These are phyloP conservation scores for Sminthurides bifidus DNA, from an alignment of 1,140 invertebrate genomes.

Conservation along the genomic window DNA sequence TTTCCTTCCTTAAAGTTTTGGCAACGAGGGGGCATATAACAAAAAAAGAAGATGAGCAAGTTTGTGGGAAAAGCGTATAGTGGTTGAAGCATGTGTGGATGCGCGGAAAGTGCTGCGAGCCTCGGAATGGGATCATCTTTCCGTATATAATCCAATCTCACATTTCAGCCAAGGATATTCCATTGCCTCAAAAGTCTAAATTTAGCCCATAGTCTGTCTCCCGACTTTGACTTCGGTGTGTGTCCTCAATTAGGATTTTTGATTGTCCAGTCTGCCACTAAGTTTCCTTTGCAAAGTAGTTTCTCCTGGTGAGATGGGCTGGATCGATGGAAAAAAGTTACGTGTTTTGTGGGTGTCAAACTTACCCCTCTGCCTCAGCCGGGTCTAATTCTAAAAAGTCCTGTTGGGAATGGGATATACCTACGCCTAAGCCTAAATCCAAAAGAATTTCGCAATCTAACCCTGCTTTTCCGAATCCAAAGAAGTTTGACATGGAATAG, in stretches of 20 bases:
- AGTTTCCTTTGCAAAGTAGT: too few relatives aligned
- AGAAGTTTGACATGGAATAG: constrained; percentile 20
- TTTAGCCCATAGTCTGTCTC: constrained; percentile 18
- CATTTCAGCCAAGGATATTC: constrained; percentile 15
- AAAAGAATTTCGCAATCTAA: constrained; percentile 25
- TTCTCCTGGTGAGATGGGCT: constrained; percentile 10
- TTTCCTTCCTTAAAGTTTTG: too few relatives aligned
- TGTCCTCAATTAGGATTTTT: constrained; percentile 15
- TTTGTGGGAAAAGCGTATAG: too few relatives aligned
- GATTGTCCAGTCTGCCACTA: constrained; percentile 12
- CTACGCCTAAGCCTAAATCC: constrained; percentile 19
- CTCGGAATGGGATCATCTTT: too few relatives aligned
- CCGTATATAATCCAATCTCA: too few relatives aligned
- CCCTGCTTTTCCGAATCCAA: constrained; percentile 17
- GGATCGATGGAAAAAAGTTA: constrained; percentile 24
- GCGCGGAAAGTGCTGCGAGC: too few relatives aligned
- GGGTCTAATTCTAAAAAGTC: constrained; percentile 13
- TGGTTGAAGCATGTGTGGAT: too few relatives aligned
- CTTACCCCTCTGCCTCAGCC: constrained; percentile 16
- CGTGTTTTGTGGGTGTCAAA: constrained; percentile 31
- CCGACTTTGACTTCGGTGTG: constrained; percentile 9
- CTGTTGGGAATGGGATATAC: constrained; percentile 29
- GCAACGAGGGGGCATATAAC: too few relatives aligned
- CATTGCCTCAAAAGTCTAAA: constrained; percentile 12
- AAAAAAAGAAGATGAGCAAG: too few relatives aligned